Evolutionary conservation across 1,140 invertebrate species (phyloP).

Genomic region (Lethrus apterus): DNA sequence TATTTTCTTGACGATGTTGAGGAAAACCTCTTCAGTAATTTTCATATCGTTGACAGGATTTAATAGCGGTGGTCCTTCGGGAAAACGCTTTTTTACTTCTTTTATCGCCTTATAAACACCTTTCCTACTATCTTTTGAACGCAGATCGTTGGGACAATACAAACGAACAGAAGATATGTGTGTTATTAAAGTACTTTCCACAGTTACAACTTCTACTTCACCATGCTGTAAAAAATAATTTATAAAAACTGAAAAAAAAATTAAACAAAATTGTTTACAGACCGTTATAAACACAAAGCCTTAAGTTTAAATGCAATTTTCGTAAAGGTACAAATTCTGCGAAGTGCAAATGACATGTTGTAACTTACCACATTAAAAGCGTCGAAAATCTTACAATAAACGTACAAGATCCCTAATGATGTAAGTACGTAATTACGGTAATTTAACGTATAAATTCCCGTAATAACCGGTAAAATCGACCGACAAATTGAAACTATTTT

Average conservation of each 20-base stretch:
- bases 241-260: slow-evolving; percentile 3
- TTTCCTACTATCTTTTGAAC: slow-evolving; percentile 72
- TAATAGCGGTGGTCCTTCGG: slow-evolving; percentile 75
- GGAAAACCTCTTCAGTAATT: slow-evolving; percentile 78
- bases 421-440: no score
- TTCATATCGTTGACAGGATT: slow-evolving; percentile 96
- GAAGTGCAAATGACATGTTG: no score
- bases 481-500: no score
- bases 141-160: slow-evolving; percentile 84
- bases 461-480: no score
- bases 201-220: slow-evolving; percentile 84
- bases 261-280: no score
- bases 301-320: no score
- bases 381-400: no score
- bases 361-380: no score
- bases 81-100: slow-evolving; percentile 86
- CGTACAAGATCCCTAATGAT: no score
- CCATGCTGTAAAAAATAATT: slow-evolving; percentile 57
- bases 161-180: slow-evolving; percentile 86
- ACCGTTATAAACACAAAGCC: no score
- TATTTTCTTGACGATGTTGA: slow-evolving; percentile 74
- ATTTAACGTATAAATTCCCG: no score
- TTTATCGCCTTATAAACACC: slow-evolving; percentile 82
- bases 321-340: no score
- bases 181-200: slow-evolving; percentile 73